phyloP scores from a whole-genome alignment of 2,113 vertebrate species.

The Bungarus multicinctus region DNA sequence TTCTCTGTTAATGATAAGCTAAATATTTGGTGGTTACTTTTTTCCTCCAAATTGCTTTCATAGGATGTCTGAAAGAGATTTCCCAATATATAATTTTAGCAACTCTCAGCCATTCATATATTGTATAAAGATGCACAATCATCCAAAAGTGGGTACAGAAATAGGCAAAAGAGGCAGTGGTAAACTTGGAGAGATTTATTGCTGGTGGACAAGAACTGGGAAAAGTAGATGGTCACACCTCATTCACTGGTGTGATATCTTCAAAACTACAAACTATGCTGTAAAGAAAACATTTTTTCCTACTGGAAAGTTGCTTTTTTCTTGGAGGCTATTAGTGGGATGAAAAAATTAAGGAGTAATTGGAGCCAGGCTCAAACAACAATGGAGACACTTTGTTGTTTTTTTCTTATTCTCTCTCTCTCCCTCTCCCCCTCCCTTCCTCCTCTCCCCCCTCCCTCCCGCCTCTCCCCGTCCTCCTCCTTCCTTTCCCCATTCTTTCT shows the following conservation, averaged over 20 bases:
- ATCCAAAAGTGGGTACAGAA: neutral
- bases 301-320: neutral
- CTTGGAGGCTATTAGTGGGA: neutral
- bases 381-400: neutral
- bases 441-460: accelerated
- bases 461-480: accelerated
- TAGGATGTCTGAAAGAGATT: neutral
- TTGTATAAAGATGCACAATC: neutral
- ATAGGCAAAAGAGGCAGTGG: neutral
- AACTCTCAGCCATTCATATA: neutral
- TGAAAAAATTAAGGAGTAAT: neutral
- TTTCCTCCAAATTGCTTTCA: neutral
- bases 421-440: accelerated
- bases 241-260: neutral
- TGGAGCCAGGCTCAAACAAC: neutral
- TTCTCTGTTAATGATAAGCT: neutral
- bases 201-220: neutral
- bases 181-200: neutral
- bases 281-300: neutral
- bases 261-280: neutral
- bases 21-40: neutral
- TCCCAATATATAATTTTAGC: neutral
- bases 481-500: neutral
- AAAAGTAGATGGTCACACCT: neutral
- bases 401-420: neutral